Conservation (phyloP, 2,888 invertebrate species). For the Acrobasis repandana region DNA sequence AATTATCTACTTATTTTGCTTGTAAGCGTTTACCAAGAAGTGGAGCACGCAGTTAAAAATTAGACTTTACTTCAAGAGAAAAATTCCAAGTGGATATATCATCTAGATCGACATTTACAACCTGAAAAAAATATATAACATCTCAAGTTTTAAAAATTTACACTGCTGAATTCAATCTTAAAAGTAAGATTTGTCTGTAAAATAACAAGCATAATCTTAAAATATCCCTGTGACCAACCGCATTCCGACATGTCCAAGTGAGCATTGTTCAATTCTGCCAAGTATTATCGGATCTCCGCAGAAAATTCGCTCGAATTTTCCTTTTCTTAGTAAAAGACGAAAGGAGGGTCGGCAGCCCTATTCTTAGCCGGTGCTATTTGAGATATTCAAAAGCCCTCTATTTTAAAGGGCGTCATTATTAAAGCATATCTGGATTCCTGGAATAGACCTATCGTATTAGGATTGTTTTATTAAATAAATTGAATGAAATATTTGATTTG, state of each 20-base stretch:
- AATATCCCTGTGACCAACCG: background rate
- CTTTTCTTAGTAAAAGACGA: conserved; percentile 1
- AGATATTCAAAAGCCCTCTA: conserved; percentile 61
- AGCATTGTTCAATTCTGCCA: conserved; percentile 3
- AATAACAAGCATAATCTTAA: background rate
- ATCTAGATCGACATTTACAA: too few relatives aligned
- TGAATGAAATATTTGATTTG: background rate
- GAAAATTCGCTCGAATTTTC: conserved; percentile 2
- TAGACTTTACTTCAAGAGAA: too few relatives aligned
- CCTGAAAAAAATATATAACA: too few relatives aligned
- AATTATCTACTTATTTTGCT: too few relatives aligned
- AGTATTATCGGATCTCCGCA: conserved; percentile 3
- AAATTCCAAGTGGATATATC: too few relatives aligned
- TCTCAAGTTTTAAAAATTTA: too few relatives aligned
- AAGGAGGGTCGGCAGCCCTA: conserved; percentile 21
- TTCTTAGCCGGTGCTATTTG: conserved; percentile 45
- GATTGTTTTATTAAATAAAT: background rate
- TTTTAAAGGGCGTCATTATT: conserved; percentile 53
- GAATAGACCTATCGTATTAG: background rate
- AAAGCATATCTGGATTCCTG: conserved; percentile 41
- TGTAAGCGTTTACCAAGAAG: too few relatives aligned
- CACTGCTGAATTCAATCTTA: background rate
- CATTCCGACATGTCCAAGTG: background rate
- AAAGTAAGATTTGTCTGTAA: background rate
- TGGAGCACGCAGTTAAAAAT: too few relatives aligned